phyloP scores from a whole-genome alignment of 2,888 invertebrate species.

The Rhodophaea formosa region DNA sequence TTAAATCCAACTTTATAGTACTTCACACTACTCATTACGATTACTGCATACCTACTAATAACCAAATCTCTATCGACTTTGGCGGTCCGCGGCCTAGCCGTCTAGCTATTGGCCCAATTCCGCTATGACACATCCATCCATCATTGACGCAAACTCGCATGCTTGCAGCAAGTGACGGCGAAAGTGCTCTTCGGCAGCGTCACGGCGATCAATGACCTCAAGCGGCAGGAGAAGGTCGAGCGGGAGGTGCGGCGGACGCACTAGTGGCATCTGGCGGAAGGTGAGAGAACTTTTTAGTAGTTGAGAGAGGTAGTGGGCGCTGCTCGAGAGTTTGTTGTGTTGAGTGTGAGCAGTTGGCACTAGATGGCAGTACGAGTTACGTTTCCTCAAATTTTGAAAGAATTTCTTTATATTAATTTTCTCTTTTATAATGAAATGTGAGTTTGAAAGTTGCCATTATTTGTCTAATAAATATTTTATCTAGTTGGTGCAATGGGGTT shows the following conservation, averaged over 20 bases:
- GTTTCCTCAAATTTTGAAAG: constrained; percentile 38
- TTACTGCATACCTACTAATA: too few species aligned
- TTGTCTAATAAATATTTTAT: too few species aligned
- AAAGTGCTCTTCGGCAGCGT: constrained; percentile 88
- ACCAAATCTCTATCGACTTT: too few species aligned
- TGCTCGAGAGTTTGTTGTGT: background rate
- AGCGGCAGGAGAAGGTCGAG: constrained; percentile 85
- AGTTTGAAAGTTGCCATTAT: too few species aligned
- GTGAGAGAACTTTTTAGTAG: constrained; percentile 29
- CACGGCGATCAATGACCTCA: constrained; percentile 86
- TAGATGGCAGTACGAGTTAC: constrained; percentile 34
- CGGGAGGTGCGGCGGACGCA: constrained; percentile 82
- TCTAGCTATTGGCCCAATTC: background rate
- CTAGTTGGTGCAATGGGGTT: too few species aligned
- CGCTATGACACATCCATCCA: constrained; percentile 11
- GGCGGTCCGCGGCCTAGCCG: too few species aligned
- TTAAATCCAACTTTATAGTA: too few species aligned
- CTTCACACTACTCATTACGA: too few species aligned
- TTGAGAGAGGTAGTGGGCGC: background rate
- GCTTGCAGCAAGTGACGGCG: constrained; percentile 83
- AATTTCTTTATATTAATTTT: background rate
- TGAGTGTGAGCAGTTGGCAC: background rate
- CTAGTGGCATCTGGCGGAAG: constrained; percentile 60
- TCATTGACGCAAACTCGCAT: constrained; percentile 11
- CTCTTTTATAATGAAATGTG: too few species aligned